Evolutionary conservation across 1,140 invertebrate genomes (phyloP), one percentile per base, ranked within the genome.

Genomic region (Telenomus remus): DNA sequence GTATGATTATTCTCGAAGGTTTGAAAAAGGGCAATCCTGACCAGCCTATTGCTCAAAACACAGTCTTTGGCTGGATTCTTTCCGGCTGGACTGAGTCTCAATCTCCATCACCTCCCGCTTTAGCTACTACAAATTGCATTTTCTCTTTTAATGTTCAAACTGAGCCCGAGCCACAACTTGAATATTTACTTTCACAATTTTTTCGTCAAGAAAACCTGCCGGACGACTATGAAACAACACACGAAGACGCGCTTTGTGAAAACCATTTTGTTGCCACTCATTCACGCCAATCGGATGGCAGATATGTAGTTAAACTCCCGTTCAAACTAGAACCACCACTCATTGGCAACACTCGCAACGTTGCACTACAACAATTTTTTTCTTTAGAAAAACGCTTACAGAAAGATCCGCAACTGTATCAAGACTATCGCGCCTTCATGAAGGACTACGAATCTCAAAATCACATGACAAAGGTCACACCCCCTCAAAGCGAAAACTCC

Each of bases 41-140:
- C 0, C 1, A 54, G 7, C 51, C 51, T 1, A 54, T 54, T 8
- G 51, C 51, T 1, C 51, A 54, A n/a, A 42, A 43, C 9, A 42
- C 51, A 4, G 42, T 54, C 3, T 54, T 54, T 4, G 51, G 37
- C 0, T 54, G 51, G 51, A n/a, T 54, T 11, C 27, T 54, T 3
- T 54, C 51, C 1, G 37, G 51, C 1, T 13, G 35, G 9, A n/a
- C 51, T 4, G 16, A 2, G 0, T 0, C 5, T 0, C 0, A 0
- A 0, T 19, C 51, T 15, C 3, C 3, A 2, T 2, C 13, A 44
- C 11, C 8, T 2, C 12, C 12, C 1, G 8, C n/a, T 1, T 13
- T 12, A 7, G 43, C 19, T 3, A 27, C 1, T 27, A 27, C 19
- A 1, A 27, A 27, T 6, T 27, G 1, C 19, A 27, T 27, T 6